These are phyloP conservation scores for Sarcoramphus papa DNA, from an alignment of 2,797 vertebrate species.

Conservation along the genomic window DNA sequence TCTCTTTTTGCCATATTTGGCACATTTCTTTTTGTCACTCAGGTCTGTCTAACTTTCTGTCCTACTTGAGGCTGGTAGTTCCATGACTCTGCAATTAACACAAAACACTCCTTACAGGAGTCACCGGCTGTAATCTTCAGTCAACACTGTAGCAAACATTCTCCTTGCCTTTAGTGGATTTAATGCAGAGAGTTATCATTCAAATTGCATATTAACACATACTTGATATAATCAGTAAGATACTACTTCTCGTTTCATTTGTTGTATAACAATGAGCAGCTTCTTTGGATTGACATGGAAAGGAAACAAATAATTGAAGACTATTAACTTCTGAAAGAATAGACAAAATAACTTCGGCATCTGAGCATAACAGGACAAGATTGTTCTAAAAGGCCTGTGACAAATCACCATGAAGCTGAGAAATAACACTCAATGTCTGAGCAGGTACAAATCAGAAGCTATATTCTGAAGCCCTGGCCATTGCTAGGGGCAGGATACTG, in stretches of 20 bases:
- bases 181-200: neutral
- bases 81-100: neutral
- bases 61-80: neutral
- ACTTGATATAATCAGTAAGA: constrained; percentile 16
- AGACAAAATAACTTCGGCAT: neutral
- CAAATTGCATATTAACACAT: neutral
- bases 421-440: neutral
- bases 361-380: neutral
- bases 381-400: neutral
- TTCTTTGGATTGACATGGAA: neutral
- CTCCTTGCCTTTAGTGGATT: neutral
- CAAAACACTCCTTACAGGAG: neutral
- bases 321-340: neutral
- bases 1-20: neutral
- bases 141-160: neutral
- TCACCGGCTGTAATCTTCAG: neutral
- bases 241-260: constrained; percentile 43
- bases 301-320: neutral
- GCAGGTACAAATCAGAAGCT: neutral
- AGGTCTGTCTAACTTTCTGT: neutral
- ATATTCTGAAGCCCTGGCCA: neutral
- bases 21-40: neutral
- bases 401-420: neutral
- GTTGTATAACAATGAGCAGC: constrained; percentile 7
- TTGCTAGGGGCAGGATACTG: neutral